These are phyloP conservation scores for Condylostylus longicornis DNA, from an alignment of 1,140 invertebrate genomes.

Conservation along the genomic window DNA sequence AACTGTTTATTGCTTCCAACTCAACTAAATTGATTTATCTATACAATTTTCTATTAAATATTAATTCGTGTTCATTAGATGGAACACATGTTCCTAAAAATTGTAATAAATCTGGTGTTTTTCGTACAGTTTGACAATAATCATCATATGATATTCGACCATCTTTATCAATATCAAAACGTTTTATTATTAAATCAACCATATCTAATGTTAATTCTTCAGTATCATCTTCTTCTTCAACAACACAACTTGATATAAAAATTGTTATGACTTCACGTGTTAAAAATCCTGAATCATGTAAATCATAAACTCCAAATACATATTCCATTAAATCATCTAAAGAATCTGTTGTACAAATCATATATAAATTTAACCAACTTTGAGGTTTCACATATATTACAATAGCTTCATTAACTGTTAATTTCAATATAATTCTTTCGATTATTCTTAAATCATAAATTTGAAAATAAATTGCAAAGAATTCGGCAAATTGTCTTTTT, in stretches of 20 bases:
- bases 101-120: slow-evolving; percentile 55
- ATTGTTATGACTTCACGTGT: background rate
- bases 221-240: background rate
- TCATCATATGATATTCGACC: slow-evolving; percentile 59
- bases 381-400: slow-evolving; percentile 15
- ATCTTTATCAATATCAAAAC: slow-evolving; percentile 66
- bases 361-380: slow-evolving; percentile 21
- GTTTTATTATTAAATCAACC: slow-evolving; percentile 63
- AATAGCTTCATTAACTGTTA: slow-evolving; percentile 18
- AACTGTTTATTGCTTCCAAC: too few species aligned
- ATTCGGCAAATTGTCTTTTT: slow-evolving; percentile 19
- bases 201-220: slow-evolving; percentile 41
- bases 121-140: slow-evolving; percentile 46
- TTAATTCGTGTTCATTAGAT: too few species aligned
- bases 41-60: too few species aligned
- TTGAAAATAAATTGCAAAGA: slow-evolving; percentile 20
- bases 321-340: slow-evolving; percentile 17
- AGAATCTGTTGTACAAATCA: slow-evolving; percentile 17
- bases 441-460: slow-evolving; percentile 23
- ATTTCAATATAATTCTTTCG: slow-evolving; percentile 20
- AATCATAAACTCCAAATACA: slow-evolving; percentile 14
- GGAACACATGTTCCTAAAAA: slow-evolving; percentile 67
- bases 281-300: background rate
- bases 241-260: background rate
- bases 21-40: too few species aligned